These are phyloP conservation scores for Podilymbus podiceps DNA, from an alignment of 2,113 vertebrate species.

Conservation along the genomic window DNA sequence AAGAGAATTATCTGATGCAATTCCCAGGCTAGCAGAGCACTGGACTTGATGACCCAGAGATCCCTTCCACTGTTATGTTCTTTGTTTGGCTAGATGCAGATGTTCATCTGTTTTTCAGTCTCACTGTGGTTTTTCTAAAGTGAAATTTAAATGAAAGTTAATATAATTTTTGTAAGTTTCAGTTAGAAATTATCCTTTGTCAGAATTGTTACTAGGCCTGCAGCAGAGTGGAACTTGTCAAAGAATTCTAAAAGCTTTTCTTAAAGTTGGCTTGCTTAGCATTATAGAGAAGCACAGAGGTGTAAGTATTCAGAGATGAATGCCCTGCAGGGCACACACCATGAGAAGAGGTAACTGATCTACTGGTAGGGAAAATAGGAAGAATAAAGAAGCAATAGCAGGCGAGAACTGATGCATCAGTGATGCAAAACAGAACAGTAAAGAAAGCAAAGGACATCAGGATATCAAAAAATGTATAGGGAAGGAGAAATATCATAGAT, in stretches of 20 bases:
- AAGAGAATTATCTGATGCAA: slow-evolving; percentile 61
- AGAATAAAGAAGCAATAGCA: neutral
- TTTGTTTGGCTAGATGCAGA: slow-evolving; percentile 47
- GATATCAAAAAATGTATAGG: neutral
- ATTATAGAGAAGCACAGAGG: neutral
- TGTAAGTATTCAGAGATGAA: neutral
- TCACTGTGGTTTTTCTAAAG: slow-evolving; percentile 52
- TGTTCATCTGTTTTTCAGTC: slow-evolving; percentile 42
- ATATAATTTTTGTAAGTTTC: slow-evolving; percentile 33
- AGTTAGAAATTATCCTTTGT: slow-evolving; percentile 25
- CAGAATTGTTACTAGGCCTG: neutral
- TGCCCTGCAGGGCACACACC: neutral
- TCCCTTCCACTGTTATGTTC: slow-evolving; percentile 28
- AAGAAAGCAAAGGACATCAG: neutral
- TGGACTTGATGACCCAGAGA: slow-evolving; percentile 67
- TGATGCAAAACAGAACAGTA: neutral
- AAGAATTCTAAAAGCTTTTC: neutral
- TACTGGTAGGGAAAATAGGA: neutral
- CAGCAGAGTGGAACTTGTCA: neutral
- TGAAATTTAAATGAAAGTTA: slow-evolving; percentile 61
- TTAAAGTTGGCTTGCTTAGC: neutral
- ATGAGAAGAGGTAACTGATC: neutral
- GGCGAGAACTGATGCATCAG: neutral
- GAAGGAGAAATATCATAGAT: neutral
- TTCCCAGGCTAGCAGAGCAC: slow-evolving; percentile 45